Evolutionary conservation across 2,888 invertebrate species (phyloP), one percentile per base, ranked within the genome.

Genomic region (Altica lythri): DNA sequence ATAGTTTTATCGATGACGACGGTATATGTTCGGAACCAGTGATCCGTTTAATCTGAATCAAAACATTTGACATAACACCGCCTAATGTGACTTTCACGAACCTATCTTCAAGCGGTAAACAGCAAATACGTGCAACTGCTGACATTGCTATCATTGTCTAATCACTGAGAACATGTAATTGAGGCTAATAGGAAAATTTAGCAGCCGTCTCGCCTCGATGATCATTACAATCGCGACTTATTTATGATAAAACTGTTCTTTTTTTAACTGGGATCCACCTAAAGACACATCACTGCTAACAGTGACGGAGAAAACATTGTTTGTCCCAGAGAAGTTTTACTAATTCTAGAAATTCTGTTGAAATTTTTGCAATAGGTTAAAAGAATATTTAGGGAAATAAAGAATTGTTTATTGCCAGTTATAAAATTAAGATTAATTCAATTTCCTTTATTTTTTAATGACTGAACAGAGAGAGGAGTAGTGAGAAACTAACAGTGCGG

Each of bases 161-260:
- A 55, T 53, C 47, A 47, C 48, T 22, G 44, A 52, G 48, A 55
- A 44, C 52, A 44, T 54, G 45, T 62, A 62, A 62, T 62, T 60
- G 59, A 60, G 55, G 52, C 57, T 62, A 60, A 62, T 62, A 55
- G 57, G 58, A 62, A 59, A 59, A 60, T 62, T 56, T 57, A 57
- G 47, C 53, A 50, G 50, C 49, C 57, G 61, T 57, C 55, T 60
- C 62, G 55, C 54, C 48, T 52, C 55, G 43, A 18, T 55, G 55
- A 59, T 55, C 60, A 53, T 50, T 51, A 56, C 43, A 59, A 54
- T 57, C 55, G 56, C 48, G 52, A 27, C 16, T 22, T 46, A 45
- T 52, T 55, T 47, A 38, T 45, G 46, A 48, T 48, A 19, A 45
- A 45, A 32, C 27, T 14, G n/a, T 27, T n/a, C n/a, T n/a, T 34